Base-by-base conservation (phyloP, 2,888 invertebrate genomes). In the Temnothorax ravouxi region DNA sequence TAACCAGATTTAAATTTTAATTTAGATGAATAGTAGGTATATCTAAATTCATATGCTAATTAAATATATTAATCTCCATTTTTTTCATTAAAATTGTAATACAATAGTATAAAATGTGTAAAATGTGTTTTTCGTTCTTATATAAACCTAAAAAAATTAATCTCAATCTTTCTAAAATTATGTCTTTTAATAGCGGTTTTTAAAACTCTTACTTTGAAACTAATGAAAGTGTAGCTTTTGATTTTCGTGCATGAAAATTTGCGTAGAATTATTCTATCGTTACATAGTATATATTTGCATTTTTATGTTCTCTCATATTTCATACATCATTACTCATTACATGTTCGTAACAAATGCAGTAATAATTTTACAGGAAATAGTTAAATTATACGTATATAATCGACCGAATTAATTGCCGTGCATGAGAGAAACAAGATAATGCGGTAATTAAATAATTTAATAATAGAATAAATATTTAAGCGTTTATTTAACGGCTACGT, bases 1-100 rank as follows among this genome's bases (percentile, higher is more conserved):
- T 18, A 34, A 41, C 1, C 59, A 80, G 44, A 47, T 79, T 77
- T 67, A 79, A 56, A 79, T 67, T 67, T 69, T 44, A 80, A 80
- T 71, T 71, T 21, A 47, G n/a, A 71, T 59, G 13, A 1, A 59
- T 79, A n/a, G n/a, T 21, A n/a, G n/a, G 67, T 34, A 5, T 21
- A 67, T 18, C 2, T 69, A 29, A 34, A 79, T 56, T 34, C 47
- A 47, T 59, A 50, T 47, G 18, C 50, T 79, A 47, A 50, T 71
- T 79, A 38, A 71, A 47, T 59, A 47, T 69, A 79, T 79, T 47
- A 71, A 56, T 61, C 18, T 34, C 9, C 4, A 3, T 44, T 66
- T 34, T 44, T 56, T 34, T 34, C 25, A 8, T 41, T 0, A 11
- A 50, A 56, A 59, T 4, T 50, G n/a, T 54, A 54, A 59, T 50